These are phyloP conservation scores for Agrotis ipsilon DNA, from an alignment of 2,888 invertebrate species.

Conservation along the genomic window DNA sequence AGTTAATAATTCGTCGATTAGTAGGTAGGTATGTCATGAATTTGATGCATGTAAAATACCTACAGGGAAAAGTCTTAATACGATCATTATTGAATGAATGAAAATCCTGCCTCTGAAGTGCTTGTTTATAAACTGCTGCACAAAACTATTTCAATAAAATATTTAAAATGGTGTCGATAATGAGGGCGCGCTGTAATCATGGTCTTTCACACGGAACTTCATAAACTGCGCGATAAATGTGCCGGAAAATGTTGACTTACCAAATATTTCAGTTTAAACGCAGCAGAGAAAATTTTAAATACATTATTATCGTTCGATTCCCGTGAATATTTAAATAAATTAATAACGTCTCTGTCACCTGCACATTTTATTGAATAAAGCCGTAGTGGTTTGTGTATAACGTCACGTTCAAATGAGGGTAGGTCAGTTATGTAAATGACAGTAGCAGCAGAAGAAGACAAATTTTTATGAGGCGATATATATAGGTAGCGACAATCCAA, in stretches of 20 bases:
- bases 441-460: too few relatives aligned
- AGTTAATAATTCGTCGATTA: too few relatives aligned
- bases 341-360: slow-evolving; percentile 41
- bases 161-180: slow-evolving; percentile 47
- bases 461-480: too few relatives aligned
- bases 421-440: too few relatives aligned
- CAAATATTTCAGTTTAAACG: slow-evolving; percentile 61
- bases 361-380: slow-evolving; percentile 42
- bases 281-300: slow-evolving; percentile 51
- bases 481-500: too few relatives aligned
- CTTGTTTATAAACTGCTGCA: neutral
- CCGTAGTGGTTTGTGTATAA: slow-evolving; percentile 26
- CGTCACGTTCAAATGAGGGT: slow-evolving; percentile 43
- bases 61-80: too few relatives aligned
- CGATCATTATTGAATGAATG: too few relatives aligned
- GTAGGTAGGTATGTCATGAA: too few relatives aligned
- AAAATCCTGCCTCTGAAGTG: neutral
- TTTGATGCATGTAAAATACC: neutral
- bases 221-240: slow-evolving; percentile 56
- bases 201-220: slow-evolving; percentile 50
- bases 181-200: slow-evolving; percentile 54
- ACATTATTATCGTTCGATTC: slow-evolving; percentile 47
- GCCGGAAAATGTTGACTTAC: slow-evolving; percentile 54
- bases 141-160: slow-evolving; percentile 18
- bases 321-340: slow-evolving; percentile 44